Evolutionary conservation across 1,140 invertebrate species (phyloP).

Genomic region (Heliconius eleuchia): DNA sequence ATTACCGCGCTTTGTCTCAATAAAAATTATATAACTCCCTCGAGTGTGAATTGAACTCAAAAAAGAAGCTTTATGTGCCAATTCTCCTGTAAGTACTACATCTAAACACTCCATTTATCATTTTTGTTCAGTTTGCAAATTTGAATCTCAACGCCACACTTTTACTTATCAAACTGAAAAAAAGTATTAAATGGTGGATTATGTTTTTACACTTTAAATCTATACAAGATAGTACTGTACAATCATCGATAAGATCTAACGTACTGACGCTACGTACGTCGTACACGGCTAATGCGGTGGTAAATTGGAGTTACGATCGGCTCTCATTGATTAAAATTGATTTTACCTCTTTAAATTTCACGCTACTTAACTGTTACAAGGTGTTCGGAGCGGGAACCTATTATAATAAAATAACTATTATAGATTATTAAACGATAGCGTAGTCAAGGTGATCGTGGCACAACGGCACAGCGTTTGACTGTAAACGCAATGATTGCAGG

Average conservation of each 20-base stretch:
- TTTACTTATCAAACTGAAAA: too few relatives aligned
- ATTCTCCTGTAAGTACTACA: too few relatives aligned
- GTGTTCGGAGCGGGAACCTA: background rate
- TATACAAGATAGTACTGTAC: background rate
- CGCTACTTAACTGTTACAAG: slow-evolving; percentile 7
- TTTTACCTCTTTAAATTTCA: slow-evolving; percentile 6
- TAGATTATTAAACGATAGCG: background rate
- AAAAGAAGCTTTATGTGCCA: too few relatives aligned
- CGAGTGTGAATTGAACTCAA: too few relatives aligned
- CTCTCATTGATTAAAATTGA: slow-evolving; percentile 8
- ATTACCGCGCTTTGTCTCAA: too few relatives aligned
- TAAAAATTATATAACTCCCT: too few relatives aligned
- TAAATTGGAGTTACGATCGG: slow-evolving; percentile 2
- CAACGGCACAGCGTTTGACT: background rate
- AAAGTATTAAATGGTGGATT: too few relatives aligned
- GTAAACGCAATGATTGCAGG: background rate
- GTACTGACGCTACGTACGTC: background rate
- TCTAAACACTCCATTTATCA: too few relatives aligned
- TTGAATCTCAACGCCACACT: too few relatives aligned
- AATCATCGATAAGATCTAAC: background rate
- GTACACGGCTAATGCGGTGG: background rate
- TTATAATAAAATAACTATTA: slow-evolving; percentile 6
- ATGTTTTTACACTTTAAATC: too few relatives aligned
- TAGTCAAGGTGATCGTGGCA: background rate
- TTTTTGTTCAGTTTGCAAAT: too few relatives aligned